Conservation (phyloP, 1,140 invertebrate genomes). For the Venustaconcha ellipsiformis region DNA sequence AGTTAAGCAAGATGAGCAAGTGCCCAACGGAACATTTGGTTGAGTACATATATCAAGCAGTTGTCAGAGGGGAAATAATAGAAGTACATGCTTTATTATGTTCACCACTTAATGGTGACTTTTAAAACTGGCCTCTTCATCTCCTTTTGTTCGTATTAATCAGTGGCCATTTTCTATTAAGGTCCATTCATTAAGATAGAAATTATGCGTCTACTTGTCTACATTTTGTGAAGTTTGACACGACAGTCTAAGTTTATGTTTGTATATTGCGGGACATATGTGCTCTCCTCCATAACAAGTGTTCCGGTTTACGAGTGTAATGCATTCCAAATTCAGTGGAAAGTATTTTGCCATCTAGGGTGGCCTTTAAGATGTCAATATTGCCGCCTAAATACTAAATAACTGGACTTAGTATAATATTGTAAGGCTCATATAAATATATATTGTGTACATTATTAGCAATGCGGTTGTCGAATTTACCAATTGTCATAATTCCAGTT, state of each 20-base stretch:
- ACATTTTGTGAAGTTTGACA: not conserved
- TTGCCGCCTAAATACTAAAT: conserved; percentile 2
- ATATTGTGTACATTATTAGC: no score
- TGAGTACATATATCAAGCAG: not conserved
- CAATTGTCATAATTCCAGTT: no score
- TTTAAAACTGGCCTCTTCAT: not conserved
- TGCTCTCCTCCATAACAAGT: not conserved
- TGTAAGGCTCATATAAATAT: no score
- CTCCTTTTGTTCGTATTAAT: not conserved
- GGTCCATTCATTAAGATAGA: not conserved
- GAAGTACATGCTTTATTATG: no score
- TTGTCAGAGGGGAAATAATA: conserved; percentile 1
- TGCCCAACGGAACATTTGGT: no score
- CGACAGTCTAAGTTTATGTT: not conserved
- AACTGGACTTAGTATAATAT: no score
- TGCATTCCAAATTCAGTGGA: conserved; percentile 12
- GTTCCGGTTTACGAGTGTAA: not conserved
- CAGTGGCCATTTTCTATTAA: not conserved
- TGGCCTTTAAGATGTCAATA: conserved; percentile 22
- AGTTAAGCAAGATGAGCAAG: no score
- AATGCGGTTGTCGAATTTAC: no score
- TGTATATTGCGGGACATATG: not conserved
- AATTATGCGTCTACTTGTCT: conserved; percentile 3
- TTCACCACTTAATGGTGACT: not conserved
- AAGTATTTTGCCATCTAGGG: conserved; percentile 17